These are phyloP conservation scores for Quadriops clusia DNA, from an alignment of 2,888 invertebrate species.

Conservation along the genomic window DNA sequence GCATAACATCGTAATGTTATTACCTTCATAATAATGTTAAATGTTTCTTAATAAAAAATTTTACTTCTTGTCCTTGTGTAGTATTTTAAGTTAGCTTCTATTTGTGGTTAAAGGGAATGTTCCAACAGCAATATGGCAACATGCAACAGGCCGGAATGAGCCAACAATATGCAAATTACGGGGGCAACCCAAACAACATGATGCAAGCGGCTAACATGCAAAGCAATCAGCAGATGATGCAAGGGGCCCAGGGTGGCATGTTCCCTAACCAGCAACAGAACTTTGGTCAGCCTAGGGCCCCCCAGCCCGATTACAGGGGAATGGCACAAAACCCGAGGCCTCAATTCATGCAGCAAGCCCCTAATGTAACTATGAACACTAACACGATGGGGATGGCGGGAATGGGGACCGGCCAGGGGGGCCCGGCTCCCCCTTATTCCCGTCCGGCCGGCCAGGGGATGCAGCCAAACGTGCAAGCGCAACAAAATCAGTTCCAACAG, in stretches of 20 bases:
- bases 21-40: too few relatives aligned
- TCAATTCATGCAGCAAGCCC: slow-evolving; percentile 54
- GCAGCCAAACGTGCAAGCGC: slow-evolving; percentile 17
- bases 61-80: too few relatives aligned
- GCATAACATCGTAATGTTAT: slow-evolving; percentile 2
- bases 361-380: slow-evolving; percentile 77
- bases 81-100: too few relatives aligned
- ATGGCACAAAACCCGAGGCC: slow-evolving; percentile 29
- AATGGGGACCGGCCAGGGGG: slow-evolving; percentile 38
- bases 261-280: slow-evolving; percentile 39
- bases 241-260: slow-evolving; percentile 28
- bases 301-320: slow-evolving; percentile 33
- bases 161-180: slow-evolving; percentile 53
- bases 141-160: slow-evolving; percentile 53
- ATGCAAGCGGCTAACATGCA: slow-evolving; percentile 26
- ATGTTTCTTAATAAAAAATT: too few relatives aligned
- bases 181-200: slow-evolving; percentile 37
- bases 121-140: slow-evolving; percentile 46
- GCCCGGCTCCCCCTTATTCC: slow-evolving; percentile 70
- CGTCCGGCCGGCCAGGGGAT: slow-evolving; percentile 35
- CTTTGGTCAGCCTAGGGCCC: slow-evolving; percentile 41
- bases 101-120: slow-evolving; percentile 43
- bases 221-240: slow-evolving; percentile 33
- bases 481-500: slow-evolving; percentile 26
- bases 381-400: slow-evolving; percentile 66